Base-by-base conservation (phyloP, 1,140 invertebrate genomes). In the Dendrolimus kikuchii region DNA sequence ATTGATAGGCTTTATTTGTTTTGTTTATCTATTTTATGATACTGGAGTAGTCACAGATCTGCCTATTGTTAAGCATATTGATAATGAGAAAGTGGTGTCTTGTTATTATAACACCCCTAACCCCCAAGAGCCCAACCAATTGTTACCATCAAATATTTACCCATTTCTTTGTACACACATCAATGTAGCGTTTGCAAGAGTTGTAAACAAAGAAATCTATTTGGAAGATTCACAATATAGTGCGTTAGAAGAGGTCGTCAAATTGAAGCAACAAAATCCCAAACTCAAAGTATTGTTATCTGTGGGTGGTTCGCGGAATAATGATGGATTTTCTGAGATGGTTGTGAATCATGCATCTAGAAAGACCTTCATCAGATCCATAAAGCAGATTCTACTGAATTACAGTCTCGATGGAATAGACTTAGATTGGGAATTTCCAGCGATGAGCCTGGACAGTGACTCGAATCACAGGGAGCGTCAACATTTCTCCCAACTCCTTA, bases 341-440 rank as follows among this genome's bases (percentile, higher is more conserved):
- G 91, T 94, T 5, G 62, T 82, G 9, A 90, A 91, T 66, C 92
- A 93, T 74, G 86, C 87, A 0, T 91, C 88, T 49, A 89, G 94
- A 54, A 92, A 93, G 87, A 77, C 89, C 53, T 95, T 96, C 73
- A 92, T 95, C 45, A 84, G 84, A 57, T 92, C 92, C 3, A 82
- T 93, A 4, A 88, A 92, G 57, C 72, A 88, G 47, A 78, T 91
- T 7, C 75, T 94, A n/a, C 87, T 88, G 55, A 79, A 81, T n/a
- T 91, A 91, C 64, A 84, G 86, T 52, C 82, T 96, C 9, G 94
- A 96, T 86, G 95, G 95, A 36, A 82, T 96, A 5, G 95, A 97
- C 78, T 73, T 96, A 44, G 95, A 97, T 68, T 96, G 95, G 95
- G 95, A 97, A 78, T 97, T 96, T 77, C 95, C 96, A 6, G 90